Base-by-base conservation (phyloP, 1,140 invertebrate species). In the Eumeta japonica region DNA sequence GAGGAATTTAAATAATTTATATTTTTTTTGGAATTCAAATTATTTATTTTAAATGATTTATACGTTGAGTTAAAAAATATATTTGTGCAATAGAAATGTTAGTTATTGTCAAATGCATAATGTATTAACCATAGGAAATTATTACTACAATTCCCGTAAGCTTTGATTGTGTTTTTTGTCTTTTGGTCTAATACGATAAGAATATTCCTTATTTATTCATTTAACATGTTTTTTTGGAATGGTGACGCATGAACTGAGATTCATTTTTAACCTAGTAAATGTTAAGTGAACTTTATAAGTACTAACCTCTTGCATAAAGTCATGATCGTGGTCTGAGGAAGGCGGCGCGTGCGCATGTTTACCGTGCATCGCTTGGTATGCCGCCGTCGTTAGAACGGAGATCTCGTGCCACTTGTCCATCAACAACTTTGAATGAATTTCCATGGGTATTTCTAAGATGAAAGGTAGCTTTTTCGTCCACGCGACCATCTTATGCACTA, bases 331-430 rank as follows among this genome's bases (percentile, higher is more conserved):
- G 44, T 77, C 74, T 29, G 62, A 53, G 37, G 75, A 64, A 43
- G 70, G 64, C 38, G 64, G 55, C 77, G 80, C 52, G 76, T 79
- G 64, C 28, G 73, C 68, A 9, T 78, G 75, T 47, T 79, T 81
- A 41, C 88, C 88, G 48, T 92, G 88, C 75, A 95, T 90, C 32
- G 92, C 92, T 60, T 94, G 91, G 62, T 93, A 96, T 18, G 92
- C 91, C 30, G 90, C 92, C 13, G 92, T 94, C 20, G 92, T 94
- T 41, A 97, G 79, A 37, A 97, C 91, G 46, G 96, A 81, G 38
- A 97, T 85, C 78, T 96, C 92, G 67, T 97, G 93, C 95, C 95
- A 98, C 71, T 97, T 95, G 68, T 96, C 92, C 46, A 94, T 97
- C 45, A 98, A 80, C 46, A 98, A 80, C 72, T 92, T 88, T 34